These are phyloP conservation scores for Standfussiana lucernea DNA, from an alignment of 2,888 invertebrate species.

Conservation along the genomic window DNA sequence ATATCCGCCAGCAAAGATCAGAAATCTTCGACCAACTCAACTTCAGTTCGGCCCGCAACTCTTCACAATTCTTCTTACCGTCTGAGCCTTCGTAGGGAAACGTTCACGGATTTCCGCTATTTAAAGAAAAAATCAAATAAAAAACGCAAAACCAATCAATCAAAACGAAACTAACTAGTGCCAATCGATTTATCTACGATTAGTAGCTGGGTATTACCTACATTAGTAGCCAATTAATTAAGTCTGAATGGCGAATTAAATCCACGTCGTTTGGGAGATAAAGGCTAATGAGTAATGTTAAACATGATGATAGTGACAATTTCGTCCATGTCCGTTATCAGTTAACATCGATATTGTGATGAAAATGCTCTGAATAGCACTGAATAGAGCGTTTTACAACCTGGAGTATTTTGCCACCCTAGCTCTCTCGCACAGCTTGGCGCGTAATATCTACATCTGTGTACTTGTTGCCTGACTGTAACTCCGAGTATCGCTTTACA, in stretches of 20 bases:
- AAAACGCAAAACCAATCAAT: conserved; percentile 26
- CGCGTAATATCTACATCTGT: background rate
- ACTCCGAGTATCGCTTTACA: background rate
- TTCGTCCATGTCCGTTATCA: background rate
- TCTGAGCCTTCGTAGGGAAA: background rate
- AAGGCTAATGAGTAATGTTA: background rate
- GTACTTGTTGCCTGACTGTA: background rate
- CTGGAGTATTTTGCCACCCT: background rate
- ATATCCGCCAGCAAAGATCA: background rate
- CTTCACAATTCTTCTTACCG: background rate
- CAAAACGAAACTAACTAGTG: conserved; percentile 20
- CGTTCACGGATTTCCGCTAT: conserved; percentile 31
- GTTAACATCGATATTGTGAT: background rate
- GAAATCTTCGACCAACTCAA: background rate
- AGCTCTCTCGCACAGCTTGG: background rate
- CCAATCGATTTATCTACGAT: conserved; percentile 18
- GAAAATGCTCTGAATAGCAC: background rate
- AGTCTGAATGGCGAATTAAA: conserved; percentile 29
- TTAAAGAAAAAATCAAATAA: conserved; percentile 14
- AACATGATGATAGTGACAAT: background rate
- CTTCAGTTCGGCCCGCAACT: too few species aligned
- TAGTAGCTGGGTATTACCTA: conserved; percentile 7
- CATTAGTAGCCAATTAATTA: conserved; percentile 8
- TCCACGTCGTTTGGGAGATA: conserved; percentile 5
- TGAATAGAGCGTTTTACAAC: background rate